Evolutionary conservation across 92 coral and sea anemone genomes (phyloP), one percentile per base, ranked within the genome.

Genomic region (Parazoanthus swiftii): DNA sequence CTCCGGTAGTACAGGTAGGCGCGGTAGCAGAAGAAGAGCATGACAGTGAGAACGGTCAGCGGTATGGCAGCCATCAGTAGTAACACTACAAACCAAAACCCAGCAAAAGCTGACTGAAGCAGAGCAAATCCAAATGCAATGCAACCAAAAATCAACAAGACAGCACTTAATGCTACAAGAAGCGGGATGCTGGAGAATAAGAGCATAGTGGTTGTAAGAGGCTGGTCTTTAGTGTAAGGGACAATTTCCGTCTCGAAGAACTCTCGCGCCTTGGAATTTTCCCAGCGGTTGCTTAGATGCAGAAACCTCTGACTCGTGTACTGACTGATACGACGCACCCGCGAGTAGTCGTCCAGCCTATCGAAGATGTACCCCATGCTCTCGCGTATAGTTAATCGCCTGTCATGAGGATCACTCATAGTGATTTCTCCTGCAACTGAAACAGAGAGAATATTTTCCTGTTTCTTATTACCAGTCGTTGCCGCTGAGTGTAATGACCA

Each of bases 1-100:
- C 87, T 84, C 87, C 87, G 51, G 79, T 84, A 70, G 21, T 84
- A 84, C 67, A 84, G n/a, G 26, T 84, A 84, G 33, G 65, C 87
- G 20, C 79, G 87, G 87, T 84, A 84, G 39, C 79, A 84, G 72
- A 84, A 29, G 68, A 84, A 16, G 67, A 84, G 26, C 14, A 84
- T 16, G 79, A 48, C 65, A 18, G 87, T 8, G 15, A 84, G 66
- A 15, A 84, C 13, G 79, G 33, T 51, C 79, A 84, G 79, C 63
- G 87, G 87, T 70, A 84, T 71, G 18, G 87, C 87, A 29, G 87
- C 66, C 16, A 44, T 48, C 15, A 84, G 75, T 44, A 72, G 35
- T 6, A 84, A 25, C 18, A 84, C 54, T 10, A 84, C 25, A 48
- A 84, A 20, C 63, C 87, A 71, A 46, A 73, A 18, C n/a, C 59